Conservation (phyloP, 2,113 vertebrate species). For the Crotalus tigris region DNA sequence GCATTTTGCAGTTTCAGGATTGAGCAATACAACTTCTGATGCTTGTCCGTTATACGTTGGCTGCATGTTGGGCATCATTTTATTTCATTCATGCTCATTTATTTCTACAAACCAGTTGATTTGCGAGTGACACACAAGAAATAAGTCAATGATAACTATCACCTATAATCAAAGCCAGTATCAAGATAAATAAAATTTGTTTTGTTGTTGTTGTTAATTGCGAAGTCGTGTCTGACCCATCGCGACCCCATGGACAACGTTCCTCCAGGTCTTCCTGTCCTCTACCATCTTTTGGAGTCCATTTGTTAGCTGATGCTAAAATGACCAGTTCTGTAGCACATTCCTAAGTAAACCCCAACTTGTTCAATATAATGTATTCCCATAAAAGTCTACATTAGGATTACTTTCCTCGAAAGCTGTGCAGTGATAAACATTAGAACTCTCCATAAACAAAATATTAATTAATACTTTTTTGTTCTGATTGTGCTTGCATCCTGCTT, state of each 20-base stretch:
- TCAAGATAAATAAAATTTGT: not conserved
- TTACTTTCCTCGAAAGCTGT: not conserved
- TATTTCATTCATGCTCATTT: not conserved
- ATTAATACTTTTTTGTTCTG: not conserved
- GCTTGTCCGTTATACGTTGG: not conserved
- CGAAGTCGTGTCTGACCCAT: no score
- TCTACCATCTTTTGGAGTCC: no score
- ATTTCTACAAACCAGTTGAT: not conserved
- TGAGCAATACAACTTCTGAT: not conserved
- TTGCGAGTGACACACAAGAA: not conserved
- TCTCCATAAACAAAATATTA: not conserved
- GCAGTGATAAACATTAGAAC: not conserved
- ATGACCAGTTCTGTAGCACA: not conserved
- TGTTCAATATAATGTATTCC: not conserved
- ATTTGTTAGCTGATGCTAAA: not conserved
- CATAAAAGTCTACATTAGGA: not conserved
- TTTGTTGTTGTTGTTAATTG: no score
- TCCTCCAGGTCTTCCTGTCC: no score
- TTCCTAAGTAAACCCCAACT: not conserved
- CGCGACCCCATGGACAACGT: no score
- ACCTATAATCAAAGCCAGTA: not conserved
- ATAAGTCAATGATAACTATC: not conserved
- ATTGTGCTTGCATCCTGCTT: not conserved
- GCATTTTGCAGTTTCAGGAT: not conserved
- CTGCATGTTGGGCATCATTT: not conserved